These are phyloP conservation scores for Drosophila melanosoma DNA, from an alignment of 2,888 invertebrate genomes.

Conservation along the genomic window DNA sequence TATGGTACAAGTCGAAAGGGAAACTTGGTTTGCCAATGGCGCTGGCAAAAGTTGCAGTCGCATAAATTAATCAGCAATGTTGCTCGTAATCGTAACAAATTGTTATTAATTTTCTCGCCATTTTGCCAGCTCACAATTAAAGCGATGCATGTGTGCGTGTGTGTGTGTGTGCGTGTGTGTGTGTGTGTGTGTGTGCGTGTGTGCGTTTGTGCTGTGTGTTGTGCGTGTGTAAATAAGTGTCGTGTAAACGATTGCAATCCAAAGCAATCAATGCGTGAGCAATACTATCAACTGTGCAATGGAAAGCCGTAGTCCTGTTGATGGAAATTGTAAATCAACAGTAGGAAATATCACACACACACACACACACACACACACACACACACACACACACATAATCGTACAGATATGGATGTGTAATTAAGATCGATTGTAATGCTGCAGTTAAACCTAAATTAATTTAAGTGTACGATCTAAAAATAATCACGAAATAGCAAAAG, in stretches of 20 bases:
- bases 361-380: slow-evolving; percentile 5
- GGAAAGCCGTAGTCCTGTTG: not conserved
- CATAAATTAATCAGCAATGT: slow-evolving; percentile 62
- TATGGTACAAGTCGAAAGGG: slow-evolving; percentile 11
- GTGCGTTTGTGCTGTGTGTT: slow-evolving; percentile 19
- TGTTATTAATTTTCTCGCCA: slow-evolving; percentile 70
- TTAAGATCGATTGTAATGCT: slow-evolving; percentile 66
- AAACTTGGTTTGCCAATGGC: slow-evolving; percentile 23
- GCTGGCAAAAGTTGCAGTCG: slow-evolving; percentile 51
- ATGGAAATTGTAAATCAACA: slow-evolving; percentile 10
- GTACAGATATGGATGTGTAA: slow-evolving; percentile 43
- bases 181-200: slow-evolving; percentile 18
- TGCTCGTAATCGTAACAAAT: slow-evolving; percentile 63
- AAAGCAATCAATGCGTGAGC: slow-evolving; percentile 61
- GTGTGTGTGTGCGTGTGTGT: not conserved
- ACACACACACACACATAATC: slow-evolving; percentile 3
- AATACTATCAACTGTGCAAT: slow-evolving; percentile 24
- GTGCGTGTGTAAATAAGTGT: slow-evolving; percentile 27
- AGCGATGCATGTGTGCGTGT: slow-evolving; percentile 8
- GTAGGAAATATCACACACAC: slow-evolving; percentile 33
- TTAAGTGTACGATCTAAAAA: slow-evolving; percentile 43
- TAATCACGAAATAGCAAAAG: slow-evolving; percentile 34
- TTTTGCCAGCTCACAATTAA: slow-evolving; percentile 61
- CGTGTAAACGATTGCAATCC: slow-evolving; percentile 70
- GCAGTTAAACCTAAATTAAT: slow-evolving; percentile 51